These are phyloP conservation scores for Melangyna quadrimaculata DNA, from an alignment of 2,888 invertebrate genomes.

Conservation along the genomic window DNA sequence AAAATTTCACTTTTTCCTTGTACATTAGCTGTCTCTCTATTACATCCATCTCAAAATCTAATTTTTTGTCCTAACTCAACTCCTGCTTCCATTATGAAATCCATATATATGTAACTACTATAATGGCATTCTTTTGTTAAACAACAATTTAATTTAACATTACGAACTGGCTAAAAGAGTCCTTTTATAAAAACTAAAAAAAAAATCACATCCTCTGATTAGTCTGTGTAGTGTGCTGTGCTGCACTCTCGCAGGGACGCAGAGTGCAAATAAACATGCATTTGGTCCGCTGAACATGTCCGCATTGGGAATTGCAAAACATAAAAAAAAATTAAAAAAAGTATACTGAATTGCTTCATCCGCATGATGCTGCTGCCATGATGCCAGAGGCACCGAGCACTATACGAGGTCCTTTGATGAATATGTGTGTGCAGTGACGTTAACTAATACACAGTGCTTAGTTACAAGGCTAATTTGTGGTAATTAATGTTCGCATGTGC, in stretches of 20 bases:
- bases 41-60: background rate
- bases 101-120: conserved; percentile 17
- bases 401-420: conserved; percentile 37
- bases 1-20: background rate
- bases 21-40: background rate
- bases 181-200: background rate
- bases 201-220: conserved; percentile 39
- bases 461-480: conserved; percentile 66
- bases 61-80: conserved; percentile 16
- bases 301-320: conserved; percentile 1
- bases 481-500: conserved; percentile 61
- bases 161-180: background rate
- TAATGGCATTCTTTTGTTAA: conserved; percentile 16
- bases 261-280: conserved; percentile 35
- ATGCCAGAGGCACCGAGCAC: background rate
- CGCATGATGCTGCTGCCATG: conserved; percentile 35
- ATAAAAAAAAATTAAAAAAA: background rate
- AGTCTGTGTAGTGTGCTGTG: background rate
- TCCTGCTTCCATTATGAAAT: conserved; percentile 24
- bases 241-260: background rate
- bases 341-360: conserved; percentile 30
- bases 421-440: conserved; percentile 38
- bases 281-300: conserved; percentile 27
- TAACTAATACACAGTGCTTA: conserved; percentile 45
- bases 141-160: conserved; percentile 57